Percentiles rank a stretch among this genome's conserved stretches.
phyloP scores from a whole-genome alignment of 2,797 vertebrate species.

The Pseudopleuronectes americanus region DNA sequence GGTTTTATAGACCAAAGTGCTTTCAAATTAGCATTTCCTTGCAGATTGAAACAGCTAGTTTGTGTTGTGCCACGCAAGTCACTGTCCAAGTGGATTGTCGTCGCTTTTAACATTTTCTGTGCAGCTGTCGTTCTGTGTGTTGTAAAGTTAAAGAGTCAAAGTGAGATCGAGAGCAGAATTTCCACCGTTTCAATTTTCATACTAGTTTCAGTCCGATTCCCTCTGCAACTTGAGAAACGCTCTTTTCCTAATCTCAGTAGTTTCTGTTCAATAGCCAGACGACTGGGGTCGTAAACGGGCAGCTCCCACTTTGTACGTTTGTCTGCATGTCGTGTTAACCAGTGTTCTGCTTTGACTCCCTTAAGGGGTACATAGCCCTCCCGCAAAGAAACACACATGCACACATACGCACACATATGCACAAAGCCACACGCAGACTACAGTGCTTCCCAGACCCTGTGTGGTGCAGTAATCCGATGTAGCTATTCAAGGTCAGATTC shows the following conservation, averaged over 20 bases:
- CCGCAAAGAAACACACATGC: constrained; percentile 45
- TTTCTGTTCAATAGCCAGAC: constrained; percentile 4
- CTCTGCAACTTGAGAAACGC: background rate
- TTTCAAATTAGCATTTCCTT: constrained; percentile 16
- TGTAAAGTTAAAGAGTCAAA: constrained; percentile 26
- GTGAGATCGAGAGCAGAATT: constrained; percentile 35
- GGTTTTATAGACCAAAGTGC: constrained; percentile 40
- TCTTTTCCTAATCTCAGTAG: background rate
- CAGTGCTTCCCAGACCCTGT: constrained; percentile 70
- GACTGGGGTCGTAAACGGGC: constrained; percentile 13
- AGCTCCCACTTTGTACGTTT: constrained; percentile 22
- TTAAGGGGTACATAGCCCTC: constrained; percentile 55
- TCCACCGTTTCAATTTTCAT: constrained; percentile 19
- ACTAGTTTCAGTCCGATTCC: constrained; percentile 6
- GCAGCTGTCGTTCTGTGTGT: constrained; percentile 13
- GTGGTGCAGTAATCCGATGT: constrained; percentile 69
- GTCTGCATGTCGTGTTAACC: constrained; percentile 39
- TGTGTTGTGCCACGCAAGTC: constrained; percentile 36
- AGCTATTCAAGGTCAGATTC: constrained; percentile 65
- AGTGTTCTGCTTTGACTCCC: constrained; percentile 51
- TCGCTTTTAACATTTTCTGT: constrained; percentile 23
- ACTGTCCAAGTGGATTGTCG: constrained; percentile 18
- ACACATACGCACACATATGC: constrained; percentile 21
- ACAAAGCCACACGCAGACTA: constrained; percentile 13
- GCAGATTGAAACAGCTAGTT: constrained; percentile 39